These are phyloP conservation scores for Nomia melanderi DNA, from an alignment of 1,140 invertebrate genomes.

Conservation along the genomic window DNA sequence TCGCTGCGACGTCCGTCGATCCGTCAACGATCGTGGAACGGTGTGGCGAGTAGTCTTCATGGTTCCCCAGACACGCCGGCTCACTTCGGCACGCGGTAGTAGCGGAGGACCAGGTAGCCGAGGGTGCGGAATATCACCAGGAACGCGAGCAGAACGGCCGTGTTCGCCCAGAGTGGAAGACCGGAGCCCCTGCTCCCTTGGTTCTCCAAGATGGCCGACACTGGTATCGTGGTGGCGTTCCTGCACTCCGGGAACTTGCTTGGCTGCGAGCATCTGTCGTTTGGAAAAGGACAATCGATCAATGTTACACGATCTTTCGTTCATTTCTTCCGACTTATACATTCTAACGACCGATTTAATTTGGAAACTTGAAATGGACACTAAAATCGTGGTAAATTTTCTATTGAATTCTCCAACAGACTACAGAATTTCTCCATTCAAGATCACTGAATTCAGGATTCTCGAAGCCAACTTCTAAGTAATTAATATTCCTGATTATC, in stretches of 20 bases:
- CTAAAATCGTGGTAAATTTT: no score
- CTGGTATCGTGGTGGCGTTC: constrained; percentile 84
- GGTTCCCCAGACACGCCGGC: constrained; percentile 21
- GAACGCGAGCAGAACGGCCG: constrained; percentile 87
- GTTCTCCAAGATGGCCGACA: constrained; percentile 85
- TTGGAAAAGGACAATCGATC: constrained; percentile 5
- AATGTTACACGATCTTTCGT: no score
- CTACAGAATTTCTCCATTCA: no score
- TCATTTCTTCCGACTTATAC: no score
- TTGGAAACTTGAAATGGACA: no score
- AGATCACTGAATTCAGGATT: no score
- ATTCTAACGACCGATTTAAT: no score
- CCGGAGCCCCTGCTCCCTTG: constrained; percentile 82
- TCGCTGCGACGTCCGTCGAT: constrained; percentile 14
- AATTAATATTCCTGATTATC: no score
- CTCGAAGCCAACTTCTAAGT: no score
- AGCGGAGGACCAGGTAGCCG: constrained; percentile 89
- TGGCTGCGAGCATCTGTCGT: constrained; percentile 84
- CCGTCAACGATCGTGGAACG: neutral
- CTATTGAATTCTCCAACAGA: no score
- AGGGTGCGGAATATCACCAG: constrained; percentile 87
- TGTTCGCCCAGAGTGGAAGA: constrained; percentile 89
- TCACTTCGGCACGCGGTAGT: constrained; percentile 86
- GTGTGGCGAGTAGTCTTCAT: constrained; percentile 16
- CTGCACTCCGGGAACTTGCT: constrained; percentile 86